Evolutionary conservation across 2,888 invertebrate genomes (phyloP).

Genomic region (Hylaea fasciaria): DNA sequence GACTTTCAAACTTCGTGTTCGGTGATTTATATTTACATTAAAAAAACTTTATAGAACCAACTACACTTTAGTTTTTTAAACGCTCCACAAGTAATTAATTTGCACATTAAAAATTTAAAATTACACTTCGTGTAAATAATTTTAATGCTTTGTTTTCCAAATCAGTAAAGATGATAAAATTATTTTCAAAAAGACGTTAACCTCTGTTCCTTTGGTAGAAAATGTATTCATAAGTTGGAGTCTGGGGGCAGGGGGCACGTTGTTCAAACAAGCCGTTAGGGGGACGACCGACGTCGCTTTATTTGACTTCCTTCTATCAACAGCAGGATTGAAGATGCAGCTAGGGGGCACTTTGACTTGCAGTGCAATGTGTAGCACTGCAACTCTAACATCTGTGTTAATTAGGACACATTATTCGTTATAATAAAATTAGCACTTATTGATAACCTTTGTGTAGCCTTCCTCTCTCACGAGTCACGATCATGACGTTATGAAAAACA

Average conservation of each 20-base stretch:
- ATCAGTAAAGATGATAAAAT: not conserved
- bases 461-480: too few relatives aligned
- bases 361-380: not conserved
- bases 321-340: constrained; percentile 59
- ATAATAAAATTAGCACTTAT: too few relatives aligned
- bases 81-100: too few relatives aligned
- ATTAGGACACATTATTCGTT: not conserved
- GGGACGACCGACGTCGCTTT: constrained; percentile 49
- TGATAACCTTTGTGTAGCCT: too few relatives aligned
- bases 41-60: too few relatives aligned
- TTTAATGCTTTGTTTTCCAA: too few relatives aligned
- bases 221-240: constrained; percentile 35
- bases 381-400: too few relatives aligned
- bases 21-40: constrained; percentile 7
- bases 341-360: not conserved
- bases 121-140: too few relatives aligned
- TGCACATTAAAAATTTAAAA: too few relatives aligned
- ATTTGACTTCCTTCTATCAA: constrained; percentile 61
- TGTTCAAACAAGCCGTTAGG: constrained; percentile 50
- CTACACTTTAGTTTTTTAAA: too few relatives aligned
- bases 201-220: constrained; percentile 34
- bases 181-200: constrained; percentile 30
- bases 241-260: constrained; percentile 31
- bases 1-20: constrained; percentile 8
- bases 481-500: too few relatives aligned